phyloP scores from a whole-genome alignment of 1,140 invertebrate genomes.

The Drosophila santomea region DNA sequence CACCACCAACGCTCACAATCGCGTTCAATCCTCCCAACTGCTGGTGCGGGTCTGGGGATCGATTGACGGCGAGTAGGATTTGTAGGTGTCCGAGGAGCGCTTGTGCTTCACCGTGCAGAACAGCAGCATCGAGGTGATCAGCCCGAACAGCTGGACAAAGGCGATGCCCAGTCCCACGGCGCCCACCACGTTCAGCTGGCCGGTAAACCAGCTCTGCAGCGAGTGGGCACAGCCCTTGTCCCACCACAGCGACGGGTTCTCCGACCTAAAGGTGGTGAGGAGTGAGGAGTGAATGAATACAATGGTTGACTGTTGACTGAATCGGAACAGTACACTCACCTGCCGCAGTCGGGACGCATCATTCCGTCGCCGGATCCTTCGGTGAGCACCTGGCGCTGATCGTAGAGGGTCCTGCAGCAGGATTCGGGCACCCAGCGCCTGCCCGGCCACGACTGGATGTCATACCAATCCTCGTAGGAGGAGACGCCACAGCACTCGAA shows the following conservation, averaged over 20 bases:
- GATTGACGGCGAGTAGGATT: slow-evolving; percentile 88
- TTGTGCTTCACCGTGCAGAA: slow-evolving; percentile 91
- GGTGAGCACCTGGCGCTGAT: slow-evolving; percentile 77
- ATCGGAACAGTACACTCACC: slow-evolving; percentile 29
- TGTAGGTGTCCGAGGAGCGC: slow-evolving; percentile 88
- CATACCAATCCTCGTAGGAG: slow-evolving; percentile 93
- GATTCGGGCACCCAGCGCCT: slow-evolving; percentile 91
- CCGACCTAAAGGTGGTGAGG: slow-evolving; percentile 68
- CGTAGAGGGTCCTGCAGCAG: slow-evolving; percentile 89
- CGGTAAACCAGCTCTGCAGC: slow-evolving; percentile 89
- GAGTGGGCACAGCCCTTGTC: slow-evolving; percentile 89
- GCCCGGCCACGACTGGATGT: slow-evolving; percentile 91
- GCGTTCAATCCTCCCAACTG: slow-evolving; percentile 85
- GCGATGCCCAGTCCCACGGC: slow-evolving; percentile 90
- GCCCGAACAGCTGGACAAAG: slow-evolving; percentile 90
- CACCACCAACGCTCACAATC: slow-evolving; percentile 37
- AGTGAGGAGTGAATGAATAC: too few species aligned
- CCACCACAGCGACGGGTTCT: slow-evolving; percentile 87
- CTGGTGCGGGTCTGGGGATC: slow-evolving; percentile 85
- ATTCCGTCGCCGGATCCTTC: slow-evolving; percentile 84
- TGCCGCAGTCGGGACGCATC: slow-evolving; percentile 72
- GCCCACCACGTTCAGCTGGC: slow-evolving; percentile 89
- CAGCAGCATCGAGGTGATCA: slow-evolving; percentile 91
- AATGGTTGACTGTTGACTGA: too few species aligned
- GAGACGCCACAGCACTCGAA: slow-evolving; percentile 94